Evolutionary conservation across 1,140 invertebrate species (phyloP), one percentile per base, ranked within the genome.

Genomic region (Batillaria attramentaria): DNA sequence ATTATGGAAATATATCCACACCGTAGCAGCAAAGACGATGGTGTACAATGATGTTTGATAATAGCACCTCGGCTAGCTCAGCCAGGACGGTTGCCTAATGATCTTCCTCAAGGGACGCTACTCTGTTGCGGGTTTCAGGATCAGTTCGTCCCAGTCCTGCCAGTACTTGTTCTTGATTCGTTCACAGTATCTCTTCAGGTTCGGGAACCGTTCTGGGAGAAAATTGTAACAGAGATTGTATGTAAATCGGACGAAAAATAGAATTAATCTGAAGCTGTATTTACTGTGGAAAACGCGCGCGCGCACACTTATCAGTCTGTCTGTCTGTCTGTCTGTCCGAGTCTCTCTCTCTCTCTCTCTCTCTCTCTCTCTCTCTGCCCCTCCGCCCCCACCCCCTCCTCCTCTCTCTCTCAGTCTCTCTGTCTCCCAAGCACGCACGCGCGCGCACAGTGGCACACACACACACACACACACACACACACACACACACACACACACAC

Each of bases 121-220:
- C 68, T 70, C 37, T 43, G 68, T 28, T 3, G 5, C 24, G 41
- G 68, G 68, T 31, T 57, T 33, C n/a, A 81, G 60, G 33, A 85
- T 54, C 8, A 79, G 73, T 6, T 82, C 72, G 20, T 91, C 84
- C 90, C 90, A 91, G 77, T 91, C 90, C 0, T 86, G 86, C 90
- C 90, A 91, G 74, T 85, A 89, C 28, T 78, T 73, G n/a, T 79
- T 83, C 69, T 87, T 91, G 87, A 91, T 90, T 57, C 89, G 75
- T 13, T 85, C 77, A 72, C 86, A 87, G 80, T 87, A 90, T 0
- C 42, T 41, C 6, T 79, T 82, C 65, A 91, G 76, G 72, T 91
- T 91, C 2, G 79, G 65, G 28, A 83, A 81, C 77, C 88, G 83
- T 54, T 83, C 87, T 88, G 82, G 24, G 78, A 79, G 50, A 73